Percentiles rank a stretch among this genome's conserved stretches.
Conservation (phyloP, 1,140 invertebrate species). For the Anoplophora glabripennis region DNA sequence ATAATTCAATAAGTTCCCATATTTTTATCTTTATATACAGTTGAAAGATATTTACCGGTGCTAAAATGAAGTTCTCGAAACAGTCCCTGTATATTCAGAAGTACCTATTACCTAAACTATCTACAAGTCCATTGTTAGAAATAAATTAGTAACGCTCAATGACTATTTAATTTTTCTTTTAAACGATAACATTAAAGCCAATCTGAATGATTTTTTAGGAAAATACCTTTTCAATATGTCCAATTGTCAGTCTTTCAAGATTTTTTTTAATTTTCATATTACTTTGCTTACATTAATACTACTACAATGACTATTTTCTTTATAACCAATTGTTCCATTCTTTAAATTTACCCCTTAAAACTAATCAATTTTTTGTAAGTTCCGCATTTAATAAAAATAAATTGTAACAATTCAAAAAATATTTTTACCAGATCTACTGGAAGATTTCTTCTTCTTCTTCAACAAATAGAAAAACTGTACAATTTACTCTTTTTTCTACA, state of each 20-base stretch:
- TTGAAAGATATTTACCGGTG: too few species aligned
- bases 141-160: too few species aligned
- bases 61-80: too few species aligned
- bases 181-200: not conserved
- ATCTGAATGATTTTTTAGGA: not conserved
- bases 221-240: constrained; percentile 8
- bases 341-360: too few species aligned
- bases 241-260: constrained; percentile 6
- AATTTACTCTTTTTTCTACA: constrained; percentile 13
- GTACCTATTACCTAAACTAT: too few species aligned
- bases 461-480: constrained; percentile 28
- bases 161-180: not conserved
- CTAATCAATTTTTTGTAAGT: not conserved
- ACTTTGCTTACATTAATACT: not conserved
- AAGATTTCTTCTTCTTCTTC: not conserved
- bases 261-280: constrained; percentile 1
- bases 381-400: constrained; percentile 13
- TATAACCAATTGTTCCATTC: too few species aligned
- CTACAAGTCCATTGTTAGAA: too few species aligned
- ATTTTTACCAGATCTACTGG: constrained; percentile 24
- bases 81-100: too few species aligned
- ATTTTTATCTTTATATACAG: too few species aligned
- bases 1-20: too few species aligned
- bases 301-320: too few species aligned
- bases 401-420: constrained; percentile 20